A percentile compares a stretch with the other conserved stretches of the same genome.
Conservation (phyloP, 2,113 vertebrate genomes). For the Mus musculus region DNA sequence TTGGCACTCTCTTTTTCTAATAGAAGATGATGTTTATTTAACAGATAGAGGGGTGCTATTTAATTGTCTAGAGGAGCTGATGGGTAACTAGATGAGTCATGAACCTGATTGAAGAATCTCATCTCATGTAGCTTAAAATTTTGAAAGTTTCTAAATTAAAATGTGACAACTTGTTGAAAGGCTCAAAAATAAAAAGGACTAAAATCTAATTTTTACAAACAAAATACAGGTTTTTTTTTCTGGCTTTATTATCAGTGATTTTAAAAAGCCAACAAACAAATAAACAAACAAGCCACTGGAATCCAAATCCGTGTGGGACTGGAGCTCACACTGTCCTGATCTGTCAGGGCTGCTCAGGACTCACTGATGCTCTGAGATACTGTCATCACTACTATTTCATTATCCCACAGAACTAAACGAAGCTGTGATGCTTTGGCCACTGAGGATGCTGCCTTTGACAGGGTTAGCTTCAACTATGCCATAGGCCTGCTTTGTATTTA, state of each 20-base stretch:
- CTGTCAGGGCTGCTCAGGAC: not conserved
- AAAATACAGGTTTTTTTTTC: not conserved
- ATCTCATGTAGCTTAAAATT: not conserved
- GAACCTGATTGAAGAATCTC: not conserved
- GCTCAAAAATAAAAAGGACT: not conserved
- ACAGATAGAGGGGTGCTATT: rapidly evolving
- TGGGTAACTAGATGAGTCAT: not conserved
- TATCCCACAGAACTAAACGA: not conserved
- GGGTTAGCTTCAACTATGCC: not conserved
- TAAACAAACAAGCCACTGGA: not conserved
- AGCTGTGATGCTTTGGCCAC: no score
- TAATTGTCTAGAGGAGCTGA: not conserved
- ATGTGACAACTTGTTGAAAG: not conserved
- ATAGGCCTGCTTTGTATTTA: not conserved
- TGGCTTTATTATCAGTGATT: not conserved
- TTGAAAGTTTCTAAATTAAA: not conserved
- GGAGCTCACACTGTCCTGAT: no score
- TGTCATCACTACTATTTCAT: not conserved
- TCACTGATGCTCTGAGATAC: rapidly evolving
- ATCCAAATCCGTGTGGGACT: not conserved
- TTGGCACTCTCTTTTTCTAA: not conserved
- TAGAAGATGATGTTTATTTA: rapidly evolving
- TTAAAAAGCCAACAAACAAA: not conserved
- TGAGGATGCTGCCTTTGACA: not conserved
- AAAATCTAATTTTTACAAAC: not conserved